Evolutionary conservation across 2,888 invertebrate genomes (phyloP).

Genomic region (Rapana venosa): DNA sequence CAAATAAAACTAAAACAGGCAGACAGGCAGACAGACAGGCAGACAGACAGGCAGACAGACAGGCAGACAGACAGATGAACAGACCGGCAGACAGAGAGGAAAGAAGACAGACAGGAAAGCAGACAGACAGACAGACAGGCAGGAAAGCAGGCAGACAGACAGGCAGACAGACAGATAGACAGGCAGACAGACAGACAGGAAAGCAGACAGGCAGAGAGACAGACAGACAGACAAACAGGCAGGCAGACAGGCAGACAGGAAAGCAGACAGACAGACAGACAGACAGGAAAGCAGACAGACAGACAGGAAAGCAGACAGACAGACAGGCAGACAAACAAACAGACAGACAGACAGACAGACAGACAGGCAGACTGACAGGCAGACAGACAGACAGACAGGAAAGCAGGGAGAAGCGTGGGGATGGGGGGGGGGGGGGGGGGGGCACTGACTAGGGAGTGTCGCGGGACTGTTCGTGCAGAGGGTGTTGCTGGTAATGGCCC

Average conservation of each 20-base stretch:
- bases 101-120: background rate
- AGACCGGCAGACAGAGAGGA: background rate
- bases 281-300: too few species aligned
- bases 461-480: slow-evolving; percentile 84
- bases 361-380: background rate
- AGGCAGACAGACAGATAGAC: background rate
- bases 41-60: too few species aligned
- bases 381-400: background rate
- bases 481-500: slow-evolving; percentile 92
- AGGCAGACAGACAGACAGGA: background rate
- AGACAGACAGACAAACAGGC: background rate
- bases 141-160: background rate
- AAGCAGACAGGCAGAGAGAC: background rate
- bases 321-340: background rate
- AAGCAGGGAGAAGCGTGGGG: too few species aligned
- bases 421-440: too few species aligned
- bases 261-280: background rate
- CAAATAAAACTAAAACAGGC: too few species aligned
- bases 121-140: background rate
- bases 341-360: background rate
- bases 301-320: background rate
- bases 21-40: too few species aligned
- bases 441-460: slow-evolving; percentile 60
- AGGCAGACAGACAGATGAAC: too few species aligned
- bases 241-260: background rate